Evolutionary conservation across 2,888 invertebrate genomes (phyloP), one percentile per base, ranked within the genome.

Genomic region (Pecten maximus): DNA sequence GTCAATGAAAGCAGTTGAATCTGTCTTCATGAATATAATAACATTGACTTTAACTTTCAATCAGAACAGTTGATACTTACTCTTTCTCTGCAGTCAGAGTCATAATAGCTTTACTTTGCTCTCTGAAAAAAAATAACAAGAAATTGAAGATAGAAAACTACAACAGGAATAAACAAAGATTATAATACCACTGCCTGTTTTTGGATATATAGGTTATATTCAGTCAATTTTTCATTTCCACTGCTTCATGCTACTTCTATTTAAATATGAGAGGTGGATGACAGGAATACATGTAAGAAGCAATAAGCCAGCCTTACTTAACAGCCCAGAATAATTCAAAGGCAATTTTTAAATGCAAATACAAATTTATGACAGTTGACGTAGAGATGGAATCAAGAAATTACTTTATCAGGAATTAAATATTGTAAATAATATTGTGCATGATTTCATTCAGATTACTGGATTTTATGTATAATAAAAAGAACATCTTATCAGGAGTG

Each of bases 71-170:
- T 88, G 23, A 23, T 28, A 95, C 96, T 95, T 93, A 96, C 96
- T 96, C 96, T 94, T 96, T 96, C 90, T 96, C 96, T 44, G 95
- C 93, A 88, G 96, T 96, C 28, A 96, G 93, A 40, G 94, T 93
- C 94, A 96, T 95, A 40, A 96, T 96, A 44, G 96, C 96, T 91
- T 96, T 96, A 92, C 96, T 96, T 90, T 96, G 96, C 92, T 96
- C 96, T 91, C 96, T 94, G 92, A 3, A 88, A 91, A 39, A 44
- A 0, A 74, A 90, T 19, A 19, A 2, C n/a, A 8, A 54, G 23
- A 74, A 10, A 74, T 74, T 35, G 10, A 15, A 8, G 28, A 74
- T 28, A 35, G 74, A 28, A 35, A 74, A 6, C 4, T 28, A 60
- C 60, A 60, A 28, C n/a, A 50, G 2, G 16, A 50, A 44, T 2